These are phyloP conservation scores for Eriosoma lanigerum DNA, from an alignment of 1,140 invertebrate genomes.

Conservation along the genomic window DNA sequence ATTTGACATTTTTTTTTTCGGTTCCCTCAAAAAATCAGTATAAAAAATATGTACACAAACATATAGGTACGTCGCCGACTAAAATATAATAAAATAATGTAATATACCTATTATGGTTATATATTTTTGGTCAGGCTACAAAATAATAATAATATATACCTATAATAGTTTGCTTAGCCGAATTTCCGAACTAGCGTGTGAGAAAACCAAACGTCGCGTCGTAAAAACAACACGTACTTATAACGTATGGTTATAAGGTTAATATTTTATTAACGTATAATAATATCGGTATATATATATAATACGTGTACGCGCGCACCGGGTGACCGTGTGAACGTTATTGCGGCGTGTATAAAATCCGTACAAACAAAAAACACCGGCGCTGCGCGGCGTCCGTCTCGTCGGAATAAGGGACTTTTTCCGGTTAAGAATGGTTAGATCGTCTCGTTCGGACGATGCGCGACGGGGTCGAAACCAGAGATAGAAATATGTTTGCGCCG, in stretches of 20 bases:
- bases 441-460: not conserved
- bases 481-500: slow-evolving; percentile 35
- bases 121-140: not conserved
- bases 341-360: not conserved
- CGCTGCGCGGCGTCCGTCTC: slow-evolving; percentile 24
- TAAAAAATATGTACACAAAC: not conserved
- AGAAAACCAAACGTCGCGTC: slow-evolving; percentile 7
- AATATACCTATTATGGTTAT: no score
- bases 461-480: not conserved
- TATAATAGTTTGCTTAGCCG: slow-evolving; percentile 23
- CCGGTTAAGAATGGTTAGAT: slow-evolving; percentile 20
- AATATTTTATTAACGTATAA: not conserved
- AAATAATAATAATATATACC: no score
- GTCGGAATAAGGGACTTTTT: slow-evolving; percentile 38
- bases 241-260: no score
- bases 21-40: slow-evolving; percentile 2
- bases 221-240: slow-evolving; percentile 18
- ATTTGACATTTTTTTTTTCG: slow-evolving; percentile 5
- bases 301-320: slow-evolving; percentile 7
- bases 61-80: not conserved
- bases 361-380: slow-evolving; percentile 47
- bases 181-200: slow-evolving; percentile 37
- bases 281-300: slow-evolving; percentile 1
- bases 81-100: not conserved
- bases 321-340: slow-evolving; percentile 46